These are phyloP conservation scores for Melanotaenia parkinsoni DNA, from an alignment of 2,797 vertebrate genomes.

Conservation along the genomic window DNA sequence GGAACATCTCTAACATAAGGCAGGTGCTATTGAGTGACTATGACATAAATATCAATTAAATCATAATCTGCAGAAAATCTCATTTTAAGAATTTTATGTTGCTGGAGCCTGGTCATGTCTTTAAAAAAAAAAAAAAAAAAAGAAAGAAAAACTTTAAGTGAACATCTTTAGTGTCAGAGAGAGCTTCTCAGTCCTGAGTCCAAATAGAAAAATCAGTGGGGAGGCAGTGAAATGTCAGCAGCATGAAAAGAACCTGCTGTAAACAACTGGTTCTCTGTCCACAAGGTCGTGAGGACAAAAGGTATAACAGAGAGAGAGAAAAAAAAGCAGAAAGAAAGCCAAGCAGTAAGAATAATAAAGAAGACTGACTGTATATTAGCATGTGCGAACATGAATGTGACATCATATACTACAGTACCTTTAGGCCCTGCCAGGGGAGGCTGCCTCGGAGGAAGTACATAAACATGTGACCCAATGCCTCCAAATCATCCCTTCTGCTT, in stretches of 20 bases:
- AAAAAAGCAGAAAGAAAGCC: slow-evolving; percentile 14
- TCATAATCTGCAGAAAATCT: neutral
- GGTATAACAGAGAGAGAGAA: neutral
- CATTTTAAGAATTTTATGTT: neutral
- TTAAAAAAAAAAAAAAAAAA: neutral
- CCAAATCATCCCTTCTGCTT: slow-evolving; percentile 97
- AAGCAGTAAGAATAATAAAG: slow-evolving; percentile 18
- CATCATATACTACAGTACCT: slow-evolving; percentile 80
- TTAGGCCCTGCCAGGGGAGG: slow-evolving; percentile 98
- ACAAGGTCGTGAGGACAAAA: slow-evolving; percentile 8
- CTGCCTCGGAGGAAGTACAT: slow-evolving; percentile 98
- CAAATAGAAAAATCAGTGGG: neutral
- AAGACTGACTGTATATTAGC: slow-evolving; percentile 20
- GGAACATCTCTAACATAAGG: no score
- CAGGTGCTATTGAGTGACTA: neutral
- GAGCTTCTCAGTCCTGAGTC: neutral
- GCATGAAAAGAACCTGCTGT: slow-evolving; percentile 7
- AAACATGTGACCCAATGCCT: slow-evolving; percentile 98
- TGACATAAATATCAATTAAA: neutral
- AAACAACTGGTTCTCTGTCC: neutral
- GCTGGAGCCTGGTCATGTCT: neutral
- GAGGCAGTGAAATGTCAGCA: slow-evolving; percentile 26
- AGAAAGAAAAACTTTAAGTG: neutral
- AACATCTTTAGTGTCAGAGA: neutral
- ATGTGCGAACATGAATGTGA: neutral